These are phyloP conservation scores for Barnardius zonarius DNA, from an alignment of 2,113 vertebrate genomes.

Conservation along the genomic window DNA sequence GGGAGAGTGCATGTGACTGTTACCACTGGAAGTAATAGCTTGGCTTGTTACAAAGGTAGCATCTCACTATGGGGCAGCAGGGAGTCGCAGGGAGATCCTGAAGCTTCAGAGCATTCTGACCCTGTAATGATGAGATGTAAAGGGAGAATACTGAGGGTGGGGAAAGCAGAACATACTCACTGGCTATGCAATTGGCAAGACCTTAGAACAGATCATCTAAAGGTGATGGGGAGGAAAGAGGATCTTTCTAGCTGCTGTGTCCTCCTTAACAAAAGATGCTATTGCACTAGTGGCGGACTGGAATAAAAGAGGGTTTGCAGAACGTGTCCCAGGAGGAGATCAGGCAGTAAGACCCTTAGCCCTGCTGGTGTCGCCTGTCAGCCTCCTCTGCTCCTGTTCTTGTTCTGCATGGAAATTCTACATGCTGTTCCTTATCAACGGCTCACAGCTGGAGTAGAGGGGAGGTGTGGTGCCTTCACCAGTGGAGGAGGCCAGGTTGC, in stretches of 20 bases:
- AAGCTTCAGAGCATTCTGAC: not conserved
- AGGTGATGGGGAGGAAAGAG: not conserved
- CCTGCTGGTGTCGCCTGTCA: not conserved
- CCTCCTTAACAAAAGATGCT: not conserved
- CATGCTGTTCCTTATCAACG: not conserved
- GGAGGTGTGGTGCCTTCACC: not conserved
- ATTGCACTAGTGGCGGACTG: not conserved
- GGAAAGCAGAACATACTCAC: not conserved
- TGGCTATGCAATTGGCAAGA: not conserved
- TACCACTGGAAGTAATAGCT: not conserved
- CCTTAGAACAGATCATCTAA: not conserved
- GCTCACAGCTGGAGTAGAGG: conserved; percentile 29
- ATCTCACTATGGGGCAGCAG: not conserved
- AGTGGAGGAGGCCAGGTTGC: conserved; percentile 34
- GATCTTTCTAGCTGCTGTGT: not conserved
- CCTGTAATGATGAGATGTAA: not conserved
- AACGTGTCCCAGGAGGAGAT: not conserved
- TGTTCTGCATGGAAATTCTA: not conserved
- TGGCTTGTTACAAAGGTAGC: not conserved
- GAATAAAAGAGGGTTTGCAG: not conserved
- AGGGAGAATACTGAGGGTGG: not conserved
- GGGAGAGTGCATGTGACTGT: not conserved
- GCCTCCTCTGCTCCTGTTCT: not conserved
- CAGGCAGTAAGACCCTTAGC: not conserved
- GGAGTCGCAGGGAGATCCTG: not conserved